Percentiles rank a stretch among this genome's conserved stretches.
phyloP scores from a whole-genome alignment of 2,797 vertebrate genomes.

The Avahi laniger region DNA sequence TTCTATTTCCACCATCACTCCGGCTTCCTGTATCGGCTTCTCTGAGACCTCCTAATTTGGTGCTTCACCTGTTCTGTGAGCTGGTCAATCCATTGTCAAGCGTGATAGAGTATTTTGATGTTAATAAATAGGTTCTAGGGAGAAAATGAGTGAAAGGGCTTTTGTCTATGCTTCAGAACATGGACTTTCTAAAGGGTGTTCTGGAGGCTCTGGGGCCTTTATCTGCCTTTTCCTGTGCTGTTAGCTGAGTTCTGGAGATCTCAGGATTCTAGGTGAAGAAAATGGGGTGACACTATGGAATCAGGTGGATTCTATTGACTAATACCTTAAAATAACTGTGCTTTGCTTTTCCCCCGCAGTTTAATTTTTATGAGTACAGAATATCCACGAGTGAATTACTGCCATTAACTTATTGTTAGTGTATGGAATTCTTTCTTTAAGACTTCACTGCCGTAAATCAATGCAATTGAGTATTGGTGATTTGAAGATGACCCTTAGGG shows the following conservation, averaged over 20 bases:
- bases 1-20: not conserved
- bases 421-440: not conserved
- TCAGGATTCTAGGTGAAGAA: not conserved
- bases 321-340: not conserved
- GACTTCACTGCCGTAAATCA: no score
- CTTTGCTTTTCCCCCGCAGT: not conserved
- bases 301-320: not conserved
- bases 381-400: not conserved
- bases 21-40: not conserved
- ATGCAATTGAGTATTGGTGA: not conserved
- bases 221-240: not conserved
- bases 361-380: not conserved
- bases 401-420: not conserved
- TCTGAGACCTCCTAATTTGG: not conserved
- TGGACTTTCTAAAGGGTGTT: not conserved
- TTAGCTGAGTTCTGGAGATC: not conserved
- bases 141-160: not conserved
- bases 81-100: not conserved
- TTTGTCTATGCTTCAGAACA: not conserved
- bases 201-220: not conserved
- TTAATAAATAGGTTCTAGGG: not conserved
- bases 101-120: not conserved
- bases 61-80: fast-evolving
- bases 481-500: not conserved
- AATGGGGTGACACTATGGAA: not conserved